A percentile compares a stretch with the other conserved stretches of the same genome.
These are phyloP conservation scores for Catalaphyllia jardinei DNA, from an alignment of 64 coral and sea anemone species.

Conservation along the genomic window DNA sequence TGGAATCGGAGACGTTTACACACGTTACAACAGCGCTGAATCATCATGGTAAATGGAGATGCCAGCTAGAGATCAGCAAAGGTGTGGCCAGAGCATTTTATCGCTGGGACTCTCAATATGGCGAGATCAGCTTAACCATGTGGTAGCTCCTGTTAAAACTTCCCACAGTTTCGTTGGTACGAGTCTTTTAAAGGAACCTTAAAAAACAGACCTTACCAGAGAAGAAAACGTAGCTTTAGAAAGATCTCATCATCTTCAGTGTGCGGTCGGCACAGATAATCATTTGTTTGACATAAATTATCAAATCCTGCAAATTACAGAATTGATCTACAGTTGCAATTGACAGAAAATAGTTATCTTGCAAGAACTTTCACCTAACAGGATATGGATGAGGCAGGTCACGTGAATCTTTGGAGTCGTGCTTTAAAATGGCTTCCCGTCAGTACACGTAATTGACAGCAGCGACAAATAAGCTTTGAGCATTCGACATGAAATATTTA, in stretches of 20 bases:
- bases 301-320: slow-evolving; percentile 7
- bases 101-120: slow-evolving; percentile 89
- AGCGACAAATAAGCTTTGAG: too few species aligned
- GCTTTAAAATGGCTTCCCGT: slow-evolving; percentile 7
- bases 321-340: not conserved
- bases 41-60: slow-evolving; percentile 77
- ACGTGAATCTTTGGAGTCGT: not conserved
- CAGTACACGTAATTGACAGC: not conserved
- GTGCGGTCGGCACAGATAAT: not conserved
- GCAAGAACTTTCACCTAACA: not conserved
- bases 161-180: slow-evolving; percentile 6
- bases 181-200: not conserved
- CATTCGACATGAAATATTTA: too few species aligned
- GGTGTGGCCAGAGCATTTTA: slow-evolving; percentile 73
- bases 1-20: slow-evolving; percentile 88
- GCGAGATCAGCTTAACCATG: slow-evolving; percentile 87
- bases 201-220: not conserved
- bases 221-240: slow-evolving; percentile 13
- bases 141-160: slow-evolving; percentile 43
- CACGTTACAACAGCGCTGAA: slow-evolving; percentile 64
- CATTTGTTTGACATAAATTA: not conserved
- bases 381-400: not conserved
- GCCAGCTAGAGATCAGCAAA: slow-evolving; percentile 84
- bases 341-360: not conserved
- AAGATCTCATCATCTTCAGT: not conserved